These are phyloP conservation scores for Solenopsis invicta DNA, from an alignment of 1,140 invertebrate species.

Conservation along the genomic window DNA sequence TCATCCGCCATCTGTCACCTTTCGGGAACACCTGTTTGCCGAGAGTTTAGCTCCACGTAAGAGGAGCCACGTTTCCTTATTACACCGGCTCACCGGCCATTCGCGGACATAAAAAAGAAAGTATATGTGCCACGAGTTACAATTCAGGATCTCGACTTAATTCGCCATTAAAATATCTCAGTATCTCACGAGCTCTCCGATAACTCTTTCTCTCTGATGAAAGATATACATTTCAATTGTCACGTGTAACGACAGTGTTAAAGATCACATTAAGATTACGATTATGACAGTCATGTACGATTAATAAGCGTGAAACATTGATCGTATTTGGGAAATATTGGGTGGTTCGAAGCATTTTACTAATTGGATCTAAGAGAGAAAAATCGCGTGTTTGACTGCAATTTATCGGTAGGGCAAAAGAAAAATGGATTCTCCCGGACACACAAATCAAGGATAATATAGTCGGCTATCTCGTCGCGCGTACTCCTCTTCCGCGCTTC, in stretches of 20 bases:
- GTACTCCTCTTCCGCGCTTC: conserved; percentile 43
- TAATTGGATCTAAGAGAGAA: neutral
- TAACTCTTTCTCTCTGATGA: neutral
- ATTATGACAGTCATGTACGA: neutral
- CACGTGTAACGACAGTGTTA: neutral
- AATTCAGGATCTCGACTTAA: conserved; percentile 15
- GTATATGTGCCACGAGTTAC: neutral
- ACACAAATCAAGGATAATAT: neutral
- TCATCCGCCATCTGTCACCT: conserved; percentile 74
- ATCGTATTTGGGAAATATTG: neutral
- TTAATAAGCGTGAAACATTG: neutral
- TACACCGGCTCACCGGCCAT: neutral
- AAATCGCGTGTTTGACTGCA: conserved; percentile 5
- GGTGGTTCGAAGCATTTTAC: neutral
- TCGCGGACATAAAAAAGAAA: conserved; percentile 27
- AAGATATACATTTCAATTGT: conserved; percentile 2
- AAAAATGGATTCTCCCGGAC: neutral
- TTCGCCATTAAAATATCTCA: conserved; percentile 3
- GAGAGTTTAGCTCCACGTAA: conserved; percentile 60
- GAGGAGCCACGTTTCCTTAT: conserved; percentile 58
- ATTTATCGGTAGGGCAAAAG: neutral
- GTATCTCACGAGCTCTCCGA: neutral
- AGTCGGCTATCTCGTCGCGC: neutral
- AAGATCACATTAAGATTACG: neutral
- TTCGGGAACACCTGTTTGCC: conserved; percentile 76